Base-by-base conservation (phyloP, 2,113 vertebrate genomes). In the Dolichotis patagonum region DNA sequence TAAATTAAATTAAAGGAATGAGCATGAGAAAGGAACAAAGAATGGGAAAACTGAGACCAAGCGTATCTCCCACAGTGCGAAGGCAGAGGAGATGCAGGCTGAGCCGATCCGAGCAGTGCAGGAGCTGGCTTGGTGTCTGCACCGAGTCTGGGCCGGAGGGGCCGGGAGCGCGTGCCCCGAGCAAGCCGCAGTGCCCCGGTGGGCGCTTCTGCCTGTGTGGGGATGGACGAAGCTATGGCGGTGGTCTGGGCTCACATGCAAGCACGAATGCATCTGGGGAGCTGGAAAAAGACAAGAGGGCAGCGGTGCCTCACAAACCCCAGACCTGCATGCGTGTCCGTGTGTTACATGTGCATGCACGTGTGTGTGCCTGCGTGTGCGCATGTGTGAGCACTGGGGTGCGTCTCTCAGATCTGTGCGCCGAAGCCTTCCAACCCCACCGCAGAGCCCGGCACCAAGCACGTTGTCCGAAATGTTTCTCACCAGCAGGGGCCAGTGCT, bases 241-340 rank as follows among this genome's bases (percentile, higher is more conserved):
- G n/a, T n/a, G n/a, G n/a, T n/a, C n/a, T n/a, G n/a, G 73, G 65
- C 19, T 10, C 12, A 71, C 22, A 24, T 3, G n/a, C 38, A 16
- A 6, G 58, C 38, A 1, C 1, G 3, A 2, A 10, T 4, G 2
- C 12, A 5, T n/a, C 43, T 28, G 5, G 0, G 35, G 0, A 17
- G n/a, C 8, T 35, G n/a, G 52, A 32, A 35, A 41, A 32, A 7
- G 52, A 38, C 1, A 49, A 9, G 20, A 38, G 2, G 5, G 7
- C 16, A 26, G 17, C 16, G 0, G 7, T 2, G 19, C 35, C 3
- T 26, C 30, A 11, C 35, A 3, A 58, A n/a, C 9, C 46, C 1
- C n/a, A 3, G 14, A 16, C 24, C 4, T 63, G 26, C 35, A 3
- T 4, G 0, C 0, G 35, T n/a, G 1, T 0, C 5, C 32, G 8